Conservation (phyloP, 2,888 invertebrate genomes). For the Cantharis lateralis region DNA sequence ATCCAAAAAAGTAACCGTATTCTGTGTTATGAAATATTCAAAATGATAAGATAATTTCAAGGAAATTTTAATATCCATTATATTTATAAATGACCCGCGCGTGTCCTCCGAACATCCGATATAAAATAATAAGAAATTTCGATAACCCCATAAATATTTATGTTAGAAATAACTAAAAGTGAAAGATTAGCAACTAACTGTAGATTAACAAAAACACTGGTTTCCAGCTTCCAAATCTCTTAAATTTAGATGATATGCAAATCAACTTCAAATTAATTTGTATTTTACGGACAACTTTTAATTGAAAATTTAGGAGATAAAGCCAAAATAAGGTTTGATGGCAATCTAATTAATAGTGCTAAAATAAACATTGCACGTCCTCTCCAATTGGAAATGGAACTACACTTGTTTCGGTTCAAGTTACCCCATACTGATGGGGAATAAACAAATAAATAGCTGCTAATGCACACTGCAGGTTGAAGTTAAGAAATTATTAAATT, state of each 20-base stretch:
- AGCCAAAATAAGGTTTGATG: neutral
- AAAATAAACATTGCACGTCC: neutral
- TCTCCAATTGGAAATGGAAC: neutral
- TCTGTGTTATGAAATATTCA: neutral
- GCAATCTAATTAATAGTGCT: neutral
- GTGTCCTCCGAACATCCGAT: conserved; percentile 6
- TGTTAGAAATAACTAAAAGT: neutral
- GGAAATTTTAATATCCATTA: conserved; percentile 3
- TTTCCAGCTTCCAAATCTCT: neutral
- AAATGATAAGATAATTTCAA: neutral
- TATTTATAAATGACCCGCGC: conserved; percentile 8
- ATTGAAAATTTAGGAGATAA: neutral
- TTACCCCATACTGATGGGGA: too few relatives aligned
- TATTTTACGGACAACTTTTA: neutral
- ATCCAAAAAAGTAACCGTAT: neutral
- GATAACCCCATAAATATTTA: conserved; percentile 8
- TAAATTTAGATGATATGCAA: neutral
- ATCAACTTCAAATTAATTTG: neutral
- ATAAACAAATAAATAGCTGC: too few relatives aligned
- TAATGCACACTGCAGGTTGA: too few relatives aligned
- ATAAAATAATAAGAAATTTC: neutral
- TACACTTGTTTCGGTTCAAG: too few relatives aligned
- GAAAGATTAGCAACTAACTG: neutral
- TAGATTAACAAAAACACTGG: neutral
- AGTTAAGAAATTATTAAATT: too few relatives aligned